Base-by-base conservation (phyloP, 2,888 invertebrate species). In the Scaptomyza polygonia region DNA sequence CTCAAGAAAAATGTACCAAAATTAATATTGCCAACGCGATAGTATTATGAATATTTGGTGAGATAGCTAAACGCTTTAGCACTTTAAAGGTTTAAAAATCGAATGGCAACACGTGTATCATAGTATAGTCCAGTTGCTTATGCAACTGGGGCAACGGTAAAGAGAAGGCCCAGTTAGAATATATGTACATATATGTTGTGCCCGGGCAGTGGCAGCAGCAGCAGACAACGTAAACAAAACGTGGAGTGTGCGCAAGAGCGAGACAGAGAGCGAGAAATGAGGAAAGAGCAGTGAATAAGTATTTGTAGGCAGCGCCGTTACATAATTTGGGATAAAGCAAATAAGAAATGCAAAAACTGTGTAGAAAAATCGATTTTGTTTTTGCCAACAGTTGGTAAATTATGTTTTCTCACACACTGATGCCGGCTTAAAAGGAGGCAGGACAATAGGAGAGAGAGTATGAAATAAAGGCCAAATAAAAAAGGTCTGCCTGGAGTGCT, bases 21-120 rank as follows among this genome's bases (percentile, higher is more conserved):
- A 18, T 27, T 58, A 25, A 5, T 69, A 64, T 62, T 58, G 63
- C 75, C 66, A 72, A 68, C 62, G 43, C 48, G 53, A 54, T 51
- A 73, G 54, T 54, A 36, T 18, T 71, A 54, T 36, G 55, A 71
- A 66, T 34, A 63, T 52, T 45, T 43, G 16, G 14, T 14, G 42
- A 39, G 27, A 47, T 32, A 72, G 7, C 11, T 30, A 16, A 30
- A 16, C 12, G 7, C 11, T 21, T 48, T 3, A 8, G 21, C 86
- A 85, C 84, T 88, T 86, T 77, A 78, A 81, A 71, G 86, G 87
- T 56, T 88, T 88, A 65, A 53, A 83, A 79, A 77, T 77, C 72
- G 52, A 80, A 69, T 73, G 67, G 29, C 40, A 65, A 70, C 83
- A 81, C 81, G 81, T 86, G 78, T 59, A 63, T 49, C 48, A 54